These are phyloP conservation scores for human (Homo sapiens) DNA, from an alignment of 2,113 vertebrate species.

Conservation along the genomic window DNA sequence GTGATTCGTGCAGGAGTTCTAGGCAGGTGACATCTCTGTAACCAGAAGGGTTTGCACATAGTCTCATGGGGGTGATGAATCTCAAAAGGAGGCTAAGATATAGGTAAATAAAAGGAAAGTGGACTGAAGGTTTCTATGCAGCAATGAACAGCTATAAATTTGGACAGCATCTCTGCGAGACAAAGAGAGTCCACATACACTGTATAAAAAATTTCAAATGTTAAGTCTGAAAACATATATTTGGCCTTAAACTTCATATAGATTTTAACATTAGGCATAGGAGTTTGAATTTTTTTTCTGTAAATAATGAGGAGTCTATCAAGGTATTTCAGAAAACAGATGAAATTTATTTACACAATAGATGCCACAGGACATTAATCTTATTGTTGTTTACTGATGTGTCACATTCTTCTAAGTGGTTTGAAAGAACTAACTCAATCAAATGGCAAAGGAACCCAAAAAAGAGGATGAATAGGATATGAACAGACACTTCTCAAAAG, in stretches of 20 bases:
- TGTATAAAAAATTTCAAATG: neutral
- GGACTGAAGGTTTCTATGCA: accelerated
- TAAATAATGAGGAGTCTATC: neutral
- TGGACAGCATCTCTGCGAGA: neutral
- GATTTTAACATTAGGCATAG: neutral
- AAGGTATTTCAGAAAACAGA: neutral
- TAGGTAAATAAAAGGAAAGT: neutral
- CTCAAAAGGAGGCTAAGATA: neutral
- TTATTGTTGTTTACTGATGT: neutral
- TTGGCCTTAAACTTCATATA: neutral
- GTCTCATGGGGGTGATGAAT: neutral
- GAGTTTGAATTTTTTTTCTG: neutral
- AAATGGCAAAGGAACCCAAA: neutral
- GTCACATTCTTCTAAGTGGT: neutral
- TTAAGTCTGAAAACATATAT: neutral
- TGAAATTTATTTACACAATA: neutral
- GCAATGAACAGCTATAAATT: neutral
- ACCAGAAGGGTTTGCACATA: neutral
- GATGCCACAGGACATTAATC: neutral
- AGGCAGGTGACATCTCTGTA: neutral
- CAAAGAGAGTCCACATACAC: neutral
- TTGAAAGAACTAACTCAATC: neutral
- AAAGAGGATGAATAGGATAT: neutral
- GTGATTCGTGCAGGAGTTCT: neutral
- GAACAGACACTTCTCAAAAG: too few relatives aligned